These are phyloP conservation scores for Callocephalon fimbriatum DNA, from an alignment of 2,113 vertebrate species.

Conservation along the genomic window DNA sequence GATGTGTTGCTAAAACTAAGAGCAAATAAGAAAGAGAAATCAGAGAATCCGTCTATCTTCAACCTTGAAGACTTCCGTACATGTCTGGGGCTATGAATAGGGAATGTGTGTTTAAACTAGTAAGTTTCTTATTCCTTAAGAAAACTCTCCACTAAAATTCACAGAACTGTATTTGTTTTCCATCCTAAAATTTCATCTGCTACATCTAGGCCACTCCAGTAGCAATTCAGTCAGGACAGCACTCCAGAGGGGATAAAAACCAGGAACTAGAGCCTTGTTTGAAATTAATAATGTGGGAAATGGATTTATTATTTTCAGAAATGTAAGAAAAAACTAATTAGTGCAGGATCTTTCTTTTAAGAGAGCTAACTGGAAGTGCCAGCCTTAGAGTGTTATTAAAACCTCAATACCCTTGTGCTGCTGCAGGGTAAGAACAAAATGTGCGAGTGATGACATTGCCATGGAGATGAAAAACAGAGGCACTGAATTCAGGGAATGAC, in stretches of 20 bases:
- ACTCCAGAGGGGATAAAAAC: not conserved
- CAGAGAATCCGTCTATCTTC: not conserved
- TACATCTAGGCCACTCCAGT: not conserved
- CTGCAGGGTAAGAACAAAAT: not conserved
- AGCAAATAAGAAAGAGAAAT: not conserved
- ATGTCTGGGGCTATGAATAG: not conserved
- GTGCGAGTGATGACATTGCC: not conserved
- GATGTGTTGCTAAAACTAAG: not conserved
- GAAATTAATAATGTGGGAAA: not conserved
- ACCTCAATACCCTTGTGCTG: not conserved
- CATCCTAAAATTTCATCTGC: not conserved
- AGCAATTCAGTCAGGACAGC: not conserved
- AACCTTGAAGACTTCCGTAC: not conserved
- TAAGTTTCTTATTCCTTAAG: not conserved
- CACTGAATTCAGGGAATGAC: not conserved
- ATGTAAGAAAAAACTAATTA: not conserved
- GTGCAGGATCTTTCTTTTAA: not conserved
- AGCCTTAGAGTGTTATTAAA: not conserved
- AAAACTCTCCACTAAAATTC: not conserved
- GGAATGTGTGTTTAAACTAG: not conserved
- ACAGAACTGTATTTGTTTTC: not conserved
- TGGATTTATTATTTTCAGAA: not conserved
- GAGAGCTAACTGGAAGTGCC: not conserved
- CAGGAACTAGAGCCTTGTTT: not conserved
- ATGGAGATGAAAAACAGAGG: not conserved